Percentiles rank a stretch among this genome's conserved stretches.
Conservation (phyloP, 2,797 vertebrate species). For the Heliangelus exortis region DNA sequence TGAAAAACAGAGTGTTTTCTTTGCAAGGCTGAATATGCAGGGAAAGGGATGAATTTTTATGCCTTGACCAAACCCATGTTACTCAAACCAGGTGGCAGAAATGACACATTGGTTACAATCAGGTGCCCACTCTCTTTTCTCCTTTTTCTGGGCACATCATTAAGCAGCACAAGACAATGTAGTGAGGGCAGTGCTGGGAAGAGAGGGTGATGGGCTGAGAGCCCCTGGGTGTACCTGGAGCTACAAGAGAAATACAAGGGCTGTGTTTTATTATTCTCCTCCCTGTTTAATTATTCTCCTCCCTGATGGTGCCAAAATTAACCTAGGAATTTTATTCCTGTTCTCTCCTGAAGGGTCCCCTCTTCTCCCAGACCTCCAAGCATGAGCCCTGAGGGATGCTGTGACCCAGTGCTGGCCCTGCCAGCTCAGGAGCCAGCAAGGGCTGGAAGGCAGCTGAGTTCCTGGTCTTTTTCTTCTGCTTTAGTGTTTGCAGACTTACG, state of each 20-base stretch:
- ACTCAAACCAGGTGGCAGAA: neutral
- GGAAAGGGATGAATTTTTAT: neutral
- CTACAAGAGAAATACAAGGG: neutral
- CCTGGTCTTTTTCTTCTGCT: neutral
- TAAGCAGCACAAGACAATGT: neutral
- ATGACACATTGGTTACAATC: neutral
- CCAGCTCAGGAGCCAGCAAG: neutral
- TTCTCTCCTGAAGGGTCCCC: neutral
- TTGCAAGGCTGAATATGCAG: neutral
- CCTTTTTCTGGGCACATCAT: neutral
- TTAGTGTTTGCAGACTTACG: slow-evolving; percentile 81
- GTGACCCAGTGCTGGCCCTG: neutral
- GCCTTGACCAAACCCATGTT: rapidly evolving
- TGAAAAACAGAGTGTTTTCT: neutral
- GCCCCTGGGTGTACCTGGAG: neutral
- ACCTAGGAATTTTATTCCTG: rapidly evolving
- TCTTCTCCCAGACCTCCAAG: neutral
- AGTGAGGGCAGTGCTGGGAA: rapidly evolving
- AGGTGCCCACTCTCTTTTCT: rapidly evolving
- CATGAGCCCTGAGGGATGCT: neutral
- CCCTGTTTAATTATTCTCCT: neutral
- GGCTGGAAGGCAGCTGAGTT: neutral
- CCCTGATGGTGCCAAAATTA: neutral
- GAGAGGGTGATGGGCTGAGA: neutral
- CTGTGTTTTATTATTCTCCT: neutral